phyloP scores from a whole-genome alignment of 2,113 vertebrate species.

The Ascaphus truei region DNA sequence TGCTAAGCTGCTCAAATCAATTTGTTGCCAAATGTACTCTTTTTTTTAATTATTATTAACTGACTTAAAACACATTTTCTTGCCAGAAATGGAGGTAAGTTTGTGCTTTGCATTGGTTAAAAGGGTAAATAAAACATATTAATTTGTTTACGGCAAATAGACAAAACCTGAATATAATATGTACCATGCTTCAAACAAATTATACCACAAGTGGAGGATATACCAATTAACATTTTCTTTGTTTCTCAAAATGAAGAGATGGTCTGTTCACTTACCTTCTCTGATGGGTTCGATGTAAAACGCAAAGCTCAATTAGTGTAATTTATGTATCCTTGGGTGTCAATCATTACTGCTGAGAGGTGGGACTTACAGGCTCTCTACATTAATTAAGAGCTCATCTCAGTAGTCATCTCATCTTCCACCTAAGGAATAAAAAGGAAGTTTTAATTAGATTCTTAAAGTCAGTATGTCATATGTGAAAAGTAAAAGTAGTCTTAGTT shows the following conservation, averaged over 20 bases:
- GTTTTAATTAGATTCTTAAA: slow-evolving; percentile 66
- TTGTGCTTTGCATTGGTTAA: too few species aligned
- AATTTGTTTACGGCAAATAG: background rate
- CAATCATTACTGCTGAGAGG: slow-evolving; percentile 72
- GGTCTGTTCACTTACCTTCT: slow-evolving; percentile 68
- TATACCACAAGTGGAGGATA: background rate
- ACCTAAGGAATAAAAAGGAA: slow-evolving; percentile 73
- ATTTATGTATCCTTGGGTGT: slow-evolving; percentile 69
- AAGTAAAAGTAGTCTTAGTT: slow-evolving; percentile 44
- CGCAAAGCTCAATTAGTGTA: slow-evolving; percentile 70
- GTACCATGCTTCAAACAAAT: background rate
- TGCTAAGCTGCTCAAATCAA: too few species aligned
- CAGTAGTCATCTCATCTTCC: slow-evolving; percentile 65
- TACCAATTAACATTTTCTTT: slow-evolving; percentile 27
- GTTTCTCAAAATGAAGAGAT: slow-evolving; percentile 31
- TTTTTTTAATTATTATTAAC: too few species aligned
- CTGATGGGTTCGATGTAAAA: slow-evolving; percentile 60
- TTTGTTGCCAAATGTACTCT: too few species aligned
- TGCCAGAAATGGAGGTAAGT: too few species aligned
- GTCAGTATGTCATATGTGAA: slow-evolving; percentile 57
- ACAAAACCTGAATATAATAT: background rate
- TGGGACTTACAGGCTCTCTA: slow-evolving; percentile 65
- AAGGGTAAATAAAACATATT: too few species aligned
- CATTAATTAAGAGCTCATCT: slow-evolving; percentile 77
- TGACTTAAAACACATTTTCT: too few species aligned